Evolutionary conservation across 2,113 vertebrate genomes (phyloP).

Genomic region (Podarcis muralis): DNA sequence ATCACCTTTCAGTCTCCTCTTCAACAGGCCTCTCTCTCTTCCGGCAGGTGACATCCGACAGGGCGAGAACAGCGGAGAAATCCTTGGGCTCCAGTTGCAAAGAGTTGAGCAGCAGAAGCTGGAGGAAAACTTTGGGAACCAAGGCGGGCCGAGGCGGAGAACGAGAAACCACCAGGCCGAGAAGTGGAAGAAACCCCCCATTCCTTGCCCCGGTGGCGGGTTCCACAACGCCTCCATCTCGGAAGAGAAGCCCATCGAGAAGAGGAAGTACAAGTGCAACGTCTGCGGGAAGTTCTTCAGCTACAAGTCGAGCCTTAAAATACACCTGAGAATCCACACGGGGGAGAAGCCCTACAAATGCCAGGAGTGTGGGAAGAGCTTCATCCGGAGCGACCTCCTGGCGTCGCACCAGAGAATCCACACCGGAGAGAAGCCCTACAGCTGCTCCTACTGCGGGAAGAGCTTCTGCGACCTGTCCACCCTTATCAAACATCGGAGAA

Average conservation of each 20-base stretch:
- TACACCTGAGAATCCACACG: constrained; percentile 66
- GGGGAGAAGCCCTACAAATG: constrained; percentile 70
- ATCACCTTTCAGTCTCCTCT: too few relatives aligned
- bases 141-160: not conserved
- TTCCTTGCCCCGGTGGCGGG: not conserved
- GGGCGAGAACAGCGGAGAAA: not conserved
- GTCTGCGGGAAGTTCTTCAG: constrained; percentile 62
- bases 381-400: constrained; percentile 68
- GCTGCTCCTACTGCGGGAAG: constrained; percentile 4
- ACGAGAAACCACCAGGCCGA: not conserved
- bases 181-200: not conserved
- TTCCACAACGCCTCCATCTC: not conserved
- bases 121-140: not conserved
- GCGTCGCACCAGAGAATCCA: constrained; percentile 69
- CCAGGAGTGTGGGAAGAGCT: constrained; percentile 59
- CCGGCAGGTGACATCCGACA: not conserved
- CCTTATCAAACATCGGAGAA: constrained; percentile 3
- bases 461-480: constrained; percentile 6
- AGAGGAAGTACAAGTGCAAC: constrained; percentile 21
- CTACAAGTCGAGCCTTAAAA: constrained; percentile 63
- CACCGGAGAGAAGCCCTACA: constrained; percentile 23
- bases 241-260: constrained; percentile 1
- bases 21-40: not conserved
- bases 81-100: not conserved
- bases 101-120: not conserved